Base-by-base conservation (phyloP, 1,140 invertebrate species). In the Fopius arisanus region DNA sequence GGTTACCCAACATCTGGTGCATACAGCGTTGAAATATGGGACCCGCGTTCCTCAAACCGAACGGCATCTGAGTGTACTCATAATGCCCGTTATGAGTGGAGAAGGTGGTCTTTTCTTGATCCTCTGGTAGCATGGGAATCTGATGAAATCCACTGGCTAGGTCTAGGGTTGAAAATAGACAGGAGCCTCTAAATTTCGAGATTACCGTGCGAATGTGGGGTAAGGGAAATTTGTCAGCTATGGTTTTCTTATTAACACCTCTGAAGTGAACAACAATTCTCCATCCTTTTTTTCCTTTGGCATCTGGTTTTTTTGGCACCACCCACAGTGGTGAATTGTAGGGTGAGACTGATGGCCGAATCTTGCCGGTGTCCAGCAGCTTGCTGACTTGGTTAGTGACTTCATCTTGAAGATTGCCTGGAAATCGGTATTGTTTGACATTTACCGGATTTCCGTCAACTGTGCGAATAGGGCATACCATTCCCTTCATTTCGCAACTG, bases 281-380 rank as follows among this genome's bases (percentile, higher is more conserved):
- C 65, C 65, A 67, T 14, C n/a, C 6, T 33, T 67, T 67, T 2
- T 67, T 67, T 6, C 29, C 65, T 28, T 31, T 29, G 2, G 65
- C 2, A 33, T 67, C 65, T 6, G 65, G 14, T 40, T 67, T 67
- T 31, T 67, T 67, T 2, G 65, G 65, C 14, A 67, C 65, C 14
- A 67, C 33, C 65, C n/a, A n/a, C n/a, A n/a, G n/a, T n/a, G n/a
- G n/a, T n/a, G n/a, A n/a, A n/a, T n/a, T n/a, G n/a, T n/a, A 67
- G 5, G 65, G 65, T 2, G 65, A 67, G 2, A 14, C 12, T 2
- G 65, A 67, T 33, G 19, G 19, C 10, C 9, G 29, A 6, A 67
- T 29, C 6, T 31, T 28, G 4, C 16, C 28, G 2, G 7, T 9
- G 9, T 67, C 16, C 28, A 33, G 65, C 6, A 29, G 5, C 9